Percentiles rank a stretch among this genome's conserved stretches.
Conservation (phyloP, 2,113 vertebrate genomes). For the Saccopteryx bilineata region DNA sequence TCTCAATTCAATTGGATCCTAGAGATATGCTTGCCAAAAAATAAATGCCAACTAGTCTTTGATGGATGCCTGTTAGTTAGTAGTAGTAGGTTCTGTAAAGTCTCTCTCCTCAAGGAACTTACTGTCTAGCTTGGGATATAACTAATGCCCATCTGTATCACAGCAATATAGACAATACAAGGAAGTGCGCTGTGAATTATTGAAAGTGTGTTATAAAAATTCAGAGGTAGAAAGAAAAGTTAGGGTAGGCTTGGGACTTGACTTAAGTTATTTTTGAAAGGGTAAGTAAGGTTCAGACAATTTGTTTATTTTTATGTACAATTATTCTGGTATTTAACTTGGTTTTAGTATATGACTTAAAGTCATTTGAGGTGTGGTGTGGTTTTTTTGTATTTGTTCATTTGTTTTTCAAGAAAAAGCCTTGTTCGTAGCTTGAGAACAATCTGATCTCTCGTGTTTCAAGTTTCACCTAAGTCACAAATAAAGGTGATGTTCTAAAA, state of each 20-base stretch:
- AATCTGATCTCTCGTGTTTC: conserved; percentile 48
- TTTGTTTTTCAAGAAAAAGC: conserved; percentile 51
- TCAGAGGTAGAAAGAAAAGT: conserved; percentile 2
- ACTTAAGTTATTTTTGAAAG: conserved; percentile 56
- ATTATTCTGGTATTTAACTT: conserved; percentile 28
- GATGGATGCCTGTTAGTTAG: neutral
- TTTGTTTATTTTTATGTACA: conserved; percentile 34
- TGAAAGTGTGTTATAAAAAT: conserved; percentile 39
- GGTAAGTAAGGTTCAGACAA: neutral
- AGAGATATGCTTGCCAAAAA: neutral
- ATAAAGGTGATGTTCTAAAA: conserved; percentile 55
- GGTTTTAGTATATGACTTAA: conserved; percentile 54
- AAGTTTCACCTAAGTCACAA: conserved; percentile 56
- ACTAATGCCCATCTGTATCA: conserved; percentile 45
- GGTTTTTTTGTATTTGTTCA: neutral
- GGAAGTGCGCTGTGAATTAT: neutral
- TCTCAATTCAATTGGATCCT: neutral
- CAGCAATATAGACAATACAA: conserved; percentile 44
- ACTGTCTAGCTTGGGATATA: conserved; percentile 42
- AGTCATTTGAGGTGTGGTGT: neutral
- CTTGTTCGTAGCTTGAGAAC: conserved; percentile 38
- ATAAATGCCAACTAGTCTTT: conserved; percentile 4
- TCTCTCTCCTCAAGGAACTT: conserved; percentile 16
- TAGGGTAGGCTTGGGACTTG: conserved; percentile 14
- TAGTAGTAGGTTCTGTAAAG: conserved; percentile 42